Base-by-base conservation (phyloP, 1,140 invertebrate species). In the Caenorhabditis tropicalis region DNA sequence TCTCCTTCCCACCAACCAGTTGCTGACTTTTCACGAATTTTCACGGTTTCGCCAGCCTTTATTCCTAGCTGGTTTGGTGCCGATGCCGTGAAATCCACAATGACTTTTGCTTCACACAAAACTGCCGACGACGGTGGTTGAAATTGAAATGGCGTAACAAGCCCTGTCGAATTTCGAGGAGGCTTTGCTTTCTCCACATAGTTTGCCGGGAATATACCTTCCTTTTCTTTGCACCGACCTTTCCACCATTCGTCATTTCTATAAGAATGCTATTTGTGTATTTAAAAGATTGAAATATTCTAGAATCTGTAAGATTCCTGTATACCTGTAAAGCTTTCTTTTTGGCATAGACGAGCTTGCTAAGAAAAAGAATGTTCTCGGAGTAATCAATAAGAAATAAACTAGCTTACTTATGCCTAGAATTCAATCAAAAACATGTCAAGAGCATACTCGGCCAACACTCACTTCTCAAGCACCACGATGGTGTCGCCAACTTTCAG, bases 1-100 rank as follows among this genome's bases (percentile, higher is more conserved):
- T 99, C 98, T 60, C 98, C 98, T 93, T 99, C 97, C 98, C 98
- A 99, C 97, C 97, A 99, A 27, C 97, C 97, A 86, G 95, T 95
- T 81, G 96, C 94, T 10, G 95, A 96, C 91, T 98, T 99, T 92
- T 98, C 98, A 16, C 96, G 93, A 19, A 99, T 95, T 93, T 96
- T 95, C 65, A 99, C 95, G 60, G 98, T 92, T 89, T 99, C 97
- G n/a, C 97, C 97, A 85, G 95, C 94, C 88, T 95, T 94, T 10
- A 99, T 92, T 80, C 94, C 95, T 16, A 99, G 92, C 74, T 91
- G 88, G 87, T 91, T 89, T 24, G 85, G 74, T 39, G 86, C 90
- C 27, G 88, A 88, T 31, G 58, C 81, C 21, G 65, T 74, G 79
- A 88, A 91, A 29, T 85, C 84, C 48, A 88, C 89, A 31, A 88